phyloP scores from a whole-genome alignment of 2,797 vertebrate species.

The Eremophila alpestris region DNA sequence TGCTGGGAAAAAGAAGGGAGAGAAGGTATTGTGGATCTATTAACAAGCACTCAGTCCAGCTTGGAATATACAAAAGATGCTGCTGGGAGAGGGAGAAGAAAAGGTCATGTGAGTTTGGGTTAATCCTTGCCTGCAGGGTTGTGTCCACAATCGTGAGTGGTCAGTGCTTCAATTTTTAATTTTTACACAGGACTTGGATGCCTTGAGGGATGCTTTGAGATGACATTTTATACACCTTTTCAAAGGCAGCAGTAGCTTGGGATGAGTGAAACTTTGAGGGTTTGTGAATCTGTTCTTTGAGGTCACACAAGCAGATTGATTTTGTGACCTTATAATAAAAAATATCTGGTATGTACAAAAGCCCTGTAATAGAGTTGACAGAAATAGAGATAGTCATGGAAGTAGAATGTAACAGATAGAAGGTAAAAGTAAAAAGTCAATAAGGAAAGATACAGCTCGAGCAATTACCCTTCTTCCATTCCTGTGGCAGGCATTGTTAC shows the following conservation, averaged over 20 bases:
- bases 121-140: background rate
- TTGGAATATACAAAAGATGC: background rate
- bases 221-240: background rate
- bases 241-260: background rate
- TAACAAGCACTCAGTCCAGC: background rate
- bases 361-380: background rate
- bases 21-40: background rate
- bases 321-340: constrained; percentile 19
- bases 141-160: accelerated
- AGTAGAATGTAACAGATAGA: background rate
- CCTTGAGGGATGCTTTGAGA: background rate
- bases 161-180: background rate
- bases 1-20: background rate
- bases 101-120: background rate
- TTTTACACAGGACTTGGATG: background rate
- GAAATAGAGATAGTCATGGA: background rate
- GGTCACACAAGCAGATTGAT: background rate
- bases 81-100: background rate
- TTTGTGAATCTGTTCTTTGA: background rate
- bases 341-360: background rate
- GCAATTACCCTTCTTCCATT: background rate
- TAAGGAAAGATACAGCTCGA: background rate
- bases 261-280: background rate
- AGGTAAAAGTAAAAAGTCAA: background rate
- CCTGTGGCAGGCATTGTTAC: background rate